These are phyloP conservation scores for Bombylius discolor DNA, from an alignment of 2,888 invertebrate genomes.

Conservation along the genomic window DNA sequence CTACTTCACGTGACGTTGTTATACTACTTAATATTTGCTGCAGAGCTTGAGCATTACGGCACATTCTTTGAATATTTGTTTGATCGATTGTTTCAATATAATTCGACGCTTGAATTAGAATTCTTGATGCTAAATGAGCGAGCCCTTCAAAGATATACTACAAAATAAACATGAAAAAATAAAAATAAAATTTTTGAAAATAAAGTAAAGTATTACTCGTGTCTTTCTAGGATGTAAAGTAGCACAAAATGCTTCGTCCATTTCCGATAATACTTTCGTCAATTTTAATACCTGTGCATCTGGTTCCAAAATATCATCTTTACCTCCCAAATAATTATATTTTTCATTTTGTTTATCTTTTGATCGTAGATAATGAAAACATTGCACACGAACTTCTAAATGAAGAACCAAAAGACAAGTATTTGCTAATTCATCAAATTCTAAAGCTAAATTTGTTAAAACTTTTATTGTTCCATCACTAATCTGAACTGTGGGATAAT, in stretches of 20 bases:
- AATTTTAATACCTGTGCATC: conserved; percentile 64
- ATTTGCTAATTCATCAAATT: conserved; percentile 79
- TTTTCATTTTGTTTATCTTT: conserved; percentile 25
- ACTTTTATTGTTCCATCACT: conserved; percentile 50
- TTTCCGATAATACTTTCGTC: conserved; percentile 60
- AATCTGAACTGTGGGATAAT: conserved; percentile 32
- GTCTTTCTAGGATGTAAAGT: conserved; percentile 65
- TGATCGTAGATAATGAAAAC: conserved; percentile 78
- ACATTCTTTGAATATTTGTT: conserved; percentile 70
- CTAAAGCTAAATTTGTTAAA: conserved; percentile 55
- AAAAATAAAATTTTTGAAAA: conserved; percentile 1
- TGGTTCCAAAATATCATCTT: conserved; percentile 62
- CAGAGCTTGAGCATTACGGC: conserved; percentile 69
- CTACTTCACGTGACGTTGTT: conserved; percentile 66
- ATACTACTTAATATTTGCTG: conserved; percentile 78
- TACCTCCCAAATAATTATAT: conserved; percentile 30
- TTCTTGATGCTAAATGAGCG: conserved; percentile 63
- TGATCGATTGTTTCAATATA: conserved; percentile 69
- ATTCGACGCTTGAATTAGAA: conserved; percentile 67
- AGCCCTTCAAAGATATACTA: conserved; percentile 86
- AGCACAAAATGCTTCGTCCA: conserved; percentile 63
- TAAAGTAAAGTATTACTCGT: conserved; percentile 42
- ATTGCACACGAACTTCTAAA: conserved; percentile 88
- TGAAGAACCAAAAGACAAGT: conserved; percentile 84
- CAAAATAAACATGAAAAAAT: conserved; percentile 18